Evolutionary conservation across 2,888 invertebrate species (phyloP), one percentile per base, ranked within the genome.

Genomic region (Drosophila mettleri): DNA sequence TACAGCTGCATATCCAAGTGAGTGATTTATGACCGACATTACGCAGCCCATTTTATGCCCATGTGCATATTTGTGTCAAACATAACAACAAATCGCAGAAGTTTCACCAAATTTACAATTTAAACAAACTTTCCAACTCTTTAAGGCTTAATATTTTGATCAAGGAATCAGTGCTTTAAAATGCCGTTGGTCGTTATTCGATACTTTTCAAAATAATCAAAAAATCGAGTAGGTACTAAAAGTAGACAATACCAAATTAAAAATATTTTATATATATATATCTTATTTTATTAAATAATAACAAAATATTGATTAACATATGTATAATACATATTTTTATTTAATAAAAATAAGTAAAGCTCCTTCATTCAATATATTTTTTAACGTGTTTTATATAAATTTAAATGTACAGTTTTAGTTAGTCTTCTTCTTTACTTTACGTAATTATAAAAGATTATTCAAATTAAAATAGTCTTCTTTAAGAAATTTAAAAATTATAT

Each of bases 21-120:
- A 14, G 20, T 86, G 69, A 86, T 86, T 84, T 84, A 83, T 83
- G 66, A 58, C 20, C 29, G 9, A 10, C 57, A 65, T 69, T 74
- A 55, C 77, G 54, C 65, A 63, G 34, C 14, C 29, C 33, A 8
- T 43, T 55, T 61, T 75, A 67, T 80, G 74, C 66, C 60, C 49
- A 72, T 71, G 38, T 66, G 63, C 63, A 74, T 79, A 70, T 79
- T 66, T 59, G 69, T 69, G 76, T 64, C 71, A 79, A 52, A 58
- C 46, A 54, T 36, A 43, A 53, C 39, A n/a, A 6, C 16, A 29
- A 59, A 54, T 48, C 16, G 18, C 22, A 41, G 57, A 75, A 18
- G 22, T n/a, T 16, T 43, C 43, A 8, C 27, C 29, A 16, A 39
- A 12, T 18, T 20, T 39, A 36, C 53, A 12, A 24, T 52, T 49